Evolutionary conservation across 1,140 invertebrate genomes (phyloP).

Genomic region (Diprion similis): DNA sequence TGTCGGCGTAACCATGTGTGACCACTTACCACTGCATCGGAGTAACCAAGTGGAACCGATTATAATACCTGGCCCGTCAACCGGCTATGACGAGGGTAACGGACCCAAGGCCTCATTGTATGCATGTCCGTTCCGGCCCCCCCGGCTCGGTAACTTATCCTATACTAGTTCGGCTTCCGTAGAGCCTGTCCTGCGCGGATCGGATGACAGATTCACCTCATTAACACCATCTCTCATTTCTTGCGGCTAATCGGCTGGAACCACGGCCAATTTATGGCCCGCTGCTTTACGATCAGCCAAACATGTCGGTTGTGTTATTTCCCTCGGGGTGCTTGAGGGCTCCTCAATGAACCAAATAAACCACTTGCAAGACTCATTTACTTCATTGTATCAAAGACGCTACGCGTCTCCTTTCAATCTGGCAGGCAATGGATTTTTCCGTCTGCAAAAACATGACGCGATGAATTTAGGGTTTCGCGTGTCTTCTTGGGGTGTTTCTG

Average conservation of each 20-base stretch:
- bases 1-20: conserved; percentile 4
- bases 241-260: neutral
- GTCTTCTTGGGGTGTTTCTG: no score
- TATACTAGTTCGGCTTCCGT: neutral
- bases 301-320: neutral
- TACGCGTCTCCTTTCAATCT: no score
- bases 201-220: conserved; percentile 7
- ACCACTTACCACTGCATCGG: conserved; percentile 2
- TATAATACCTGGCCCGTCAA: conserved; percentile 1
- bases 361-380: neutral
- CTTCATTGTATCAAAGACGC: no score
- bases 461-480: no score
- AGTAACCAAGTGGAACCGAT: conserved; percentile 7
- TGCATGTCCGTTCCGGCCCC: neutral
- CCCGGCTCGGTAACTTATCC: neutral
- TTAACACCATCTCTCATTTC: conserved; percentile 5
- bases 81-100: neutral
- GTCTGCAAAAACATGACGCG: no score
- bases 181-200: neutral
- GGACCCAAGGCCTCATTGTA: conserved; percentile 1
- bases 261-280: conserved; percentile 4
- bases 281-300: neutral
- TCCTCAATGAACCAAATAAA: neutral
- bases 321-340: neutral
- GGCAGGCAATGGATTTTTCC: no score